These are phyloP conservation scores for Hypotaenidia okinawae DNA, from an alignment of 2,797 vertebrate genomes.

Conservation along the genomic window DNA sequence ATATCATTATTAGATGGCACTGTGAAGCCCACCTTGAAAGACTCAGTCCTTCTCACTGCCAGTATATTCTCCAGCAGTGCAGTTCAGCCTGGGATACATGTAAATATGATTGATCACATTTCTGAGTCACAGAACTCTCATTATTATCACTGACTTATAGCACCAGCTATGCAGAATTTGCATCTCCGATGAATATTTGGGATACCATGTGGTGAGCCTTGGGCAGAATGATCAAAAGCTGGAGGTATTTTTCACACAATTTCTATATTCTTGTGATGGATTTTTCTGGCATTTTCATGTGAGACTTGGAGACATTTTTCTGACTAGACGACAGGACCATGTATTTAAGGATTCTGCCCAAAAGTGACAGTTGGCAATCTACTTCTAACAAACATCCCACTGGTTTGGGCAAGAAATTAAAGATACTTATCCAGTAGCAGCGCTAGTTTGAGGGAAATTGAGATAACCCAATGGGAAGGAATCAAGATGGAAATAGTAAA, in stretches of 20 bases:
- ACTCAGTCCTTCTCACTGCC: neutral
- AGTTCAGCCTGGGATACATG: neutral
- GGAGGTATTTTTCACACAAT: slow-evolving; percentile 70
- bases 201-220: slow-evolving; percentile 70
- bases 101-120: slow-evolving; percentile 34
- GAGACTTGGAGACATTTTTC: slow-evolving; percentile 66
- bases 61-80: neutral
- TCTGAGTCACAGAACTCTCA: slow-evolving; percentile 29
- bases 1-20: neutral
- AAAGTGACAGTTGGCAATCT: slow-evolving; percentile 68
- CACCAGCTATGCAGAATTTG: slow-evolving; percentile 42
- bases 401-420: slow-evolving; percentile 48
- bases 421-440: slow-evolving; percentile 37
- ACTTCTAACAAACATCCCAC: slow-evolving; percentile 54
- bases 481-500: slow-evolving; percentile 17
- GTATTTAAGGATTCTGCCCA: slow-evolving; percentile 67
- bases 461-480: neutral
- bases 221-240: slow-evolving; percentile 69
- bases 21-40: slow-evolving; percentile 14
- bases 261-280: slow-evolving; percentile 58
- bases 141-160: slow-evolving; percentile 58
- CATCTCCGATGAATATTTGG: slow-evolving; percentile 56
- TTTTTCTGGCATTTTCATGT: slow-evolving; percentile 70
- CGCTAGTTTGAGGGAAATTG: neutral
- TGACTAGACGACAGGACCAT: slow-evolving; percentile 63